Percentiles rank a stretch among this genome's conserved stretches.
phyloP scores from a whole-genome alignment of 1,140 invertebrate genomes.

The Stenopsyche tienmushanensis region DNA sequence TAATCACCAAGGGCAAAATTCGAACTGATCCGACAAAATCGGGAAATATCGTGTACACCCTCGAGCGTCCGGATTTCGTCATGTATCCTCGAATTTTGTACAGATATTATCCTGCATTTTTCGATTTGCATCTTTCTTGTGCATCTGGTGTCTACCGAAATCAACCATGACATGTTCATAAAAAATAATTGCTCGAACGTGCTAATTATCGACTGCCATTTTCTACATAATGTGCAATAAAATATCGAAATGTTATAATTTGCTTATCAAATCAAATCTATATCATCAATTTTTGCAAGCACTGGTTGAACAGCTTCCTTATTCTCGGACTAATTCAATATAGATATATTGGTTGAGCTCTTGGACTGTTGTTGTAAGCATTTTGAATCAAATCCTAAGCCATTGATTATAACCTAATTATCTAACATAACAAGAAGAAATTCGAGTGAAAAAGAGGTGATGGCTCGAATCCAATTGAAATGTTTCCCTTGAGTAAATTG shows the following conservation, averaged over 20 bases:
- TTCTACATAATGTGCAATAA: neutral
- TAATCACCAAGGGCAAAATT: neutral
- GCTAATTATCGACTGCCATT: neutral
- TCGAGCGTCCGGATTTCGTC: neutral
- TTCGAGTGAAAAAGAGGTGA: too few species aligned
- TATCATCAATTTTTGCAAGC: too few species aligned
- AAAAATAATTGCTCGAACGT: neutral
- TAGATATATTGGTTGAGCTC: too few species aligned
- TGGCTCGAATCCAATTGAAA: too few species aligned
- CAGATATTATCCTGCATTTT: too few species aligned
- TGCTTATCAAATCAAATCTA: neutral
- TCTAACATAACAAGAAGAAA: too few species aligned
- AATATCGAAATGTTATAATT: neutral
- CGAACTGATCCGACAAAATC: neutral
- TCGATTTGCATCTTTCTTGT: neutral
- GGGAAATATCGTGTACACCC: neutral
- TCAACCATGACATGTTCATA: neutral
- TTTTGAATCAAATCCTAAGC: too few species aligned
- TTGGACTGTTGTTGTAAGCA: too few species aligned
- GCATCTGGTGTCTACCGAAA: neutral
- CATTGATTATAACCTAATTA: too few species aligned
- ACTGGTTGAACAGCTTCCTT: too few species aligned
- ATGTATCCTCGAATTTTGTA: neutral
- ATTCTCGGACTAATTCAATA: too few species aligned
- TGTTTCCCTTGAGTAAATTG: too few species aligned